Base-by-base conservation (phyloP, 1,140 invertebrate genomes). In the Oryctes rhinoceros region DNA sequence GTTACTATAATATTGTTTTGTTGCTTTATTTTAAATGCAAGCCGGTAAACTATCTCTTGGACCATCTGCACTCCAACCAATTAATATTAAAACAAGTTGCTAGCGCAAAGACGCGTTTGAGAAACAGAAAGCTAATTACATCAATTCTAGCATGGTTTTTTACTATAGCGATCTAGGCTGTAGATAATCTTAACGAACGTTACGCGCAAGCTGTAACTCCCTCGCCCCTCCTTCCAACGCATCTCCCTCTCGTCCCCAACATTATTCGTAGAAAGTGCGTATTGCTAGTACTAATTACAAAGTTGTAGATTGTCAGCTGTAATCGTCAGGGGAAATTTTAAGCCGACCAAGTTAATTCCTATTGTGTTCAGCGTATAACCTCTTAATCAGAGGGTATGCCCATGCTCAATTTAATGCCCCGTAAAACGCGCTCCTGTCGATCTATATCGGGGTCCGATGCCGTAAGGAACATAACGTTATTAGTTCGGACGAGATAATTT, bases 261-360 rank as follows among this genome's bases (percentile, higher is more conserved):
- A 59, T 59, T 59, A 59, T 18, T 59, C 53, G 53, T 18, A 59
- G 53, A 59, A 59, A 59, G 53, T 59, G 15, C 53, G 53, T 59
- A 59, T n/a, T 59, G 53, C 18, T 59, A 44, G 39, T 44, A 59
- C 53, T 59, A 59, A 59, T 59, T 59, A 59, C 53, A 59, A 59
- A 59, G 13, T 59, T 59, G 53, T 59, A 59, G 53, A 59, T n/a
- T 59, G 53, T 59, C 53, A 18, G 53, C 53, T 18, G 18, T 59
- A 59, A 59, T 59, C 53, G 53, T 59, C 53, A 59, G 18, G 53
- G 53, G 53, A 59, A 18, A 18, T 59, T 59, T 59, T 59, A 59
- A 59, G 53, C 53, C 53, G 53, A 59, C 6, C 53, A 59, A 59
- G 53, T 59, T 59, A 59, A 59, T 59, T 59, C 53, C 53, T 59